Evolutionary conservation across 2,797 vertebrate species (phyloP).

Genomic region (Eurystomus glaucurus): DNA sequence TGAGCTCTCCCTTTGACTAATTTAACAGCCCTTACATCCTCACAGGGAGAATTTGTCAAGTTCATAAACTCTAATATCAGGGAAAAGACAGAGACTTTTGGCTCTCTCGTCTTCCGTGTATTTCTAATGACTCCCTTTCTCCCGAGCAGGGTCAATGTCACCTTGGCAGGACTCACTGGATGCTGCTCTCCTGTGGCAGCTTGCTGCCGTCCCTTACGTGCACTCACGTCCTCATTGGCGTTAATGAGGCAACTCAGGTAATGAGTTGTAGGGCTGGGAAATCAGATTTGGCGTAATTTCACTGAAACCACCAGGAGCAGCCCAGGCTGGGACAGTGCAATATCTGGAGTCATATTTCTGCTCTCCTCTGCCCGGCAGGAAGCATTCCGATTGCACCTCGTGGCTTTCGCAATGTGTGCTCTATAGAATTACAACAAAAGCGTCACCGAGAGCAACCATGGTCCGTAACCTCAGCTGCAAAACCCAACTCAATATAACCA

Average conservation of each 20-base stretch:
- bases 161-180: neutral
- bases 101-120: neutral
- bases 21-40: slow-evolving; percentile 50
- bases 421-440: neutral
- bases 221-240: neutral
- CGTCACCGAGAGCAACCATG: neutral
- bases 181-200: neutral
- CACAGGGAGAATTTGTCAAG: slow-evolving; percentile 32
- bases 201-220: neutral
- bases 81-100: neutral
- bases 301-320: neutral
- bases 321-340: neutral
- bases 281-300: neutral
- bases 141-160: neutral
- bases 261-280: neutral
- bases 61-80: neutral
- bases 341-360: neutral
- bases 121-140: neutral
- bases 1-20: slow-evolving; percentile 10
- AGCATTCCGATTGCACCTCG: neutral
- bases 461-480: neutral
- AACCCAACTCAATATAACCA: neutral
- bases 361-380: neutral
- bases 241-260: neutral
- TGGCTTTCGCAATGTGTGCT: neutral